Percentiles rank a stretch among this genome's conserved stretches.
phyloP scores from a whole-genome alignment of 2,797 vertebrate genomes.

The Tolypeutes matacus region DNA sequence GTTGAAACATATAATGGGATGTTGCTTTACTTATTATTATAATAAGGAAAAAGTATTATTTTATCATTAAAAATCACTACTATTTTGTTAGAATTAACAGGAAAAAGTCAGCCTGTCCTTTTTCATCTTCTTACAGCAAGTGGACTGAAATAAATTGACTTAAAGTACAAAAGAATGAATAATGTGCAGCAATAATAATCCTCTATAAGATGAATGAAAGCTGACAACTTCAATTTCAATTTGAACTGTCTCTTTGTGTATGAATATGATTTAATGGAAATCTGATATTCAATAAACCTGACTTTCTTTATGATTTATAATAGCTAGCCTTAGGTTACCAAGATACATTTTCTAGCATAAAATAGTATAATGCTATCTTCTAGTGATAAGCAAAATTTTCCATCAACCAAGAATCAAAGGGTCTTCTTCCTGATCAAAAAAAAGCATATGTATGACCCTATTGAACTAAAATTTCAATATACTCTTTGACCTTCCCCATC shows the following conservation, averaged over 20 bases:
- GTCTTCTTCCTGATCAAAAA: conserved; percentile 51
- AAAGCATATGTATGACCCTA: background rate
- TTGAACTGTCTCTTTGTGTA: conserved; percentile 76
- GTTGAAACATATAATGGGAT: conserved; percentile 57
- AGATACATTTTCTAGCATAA: conserved; percentile 41
- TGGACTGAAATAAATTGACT: conserved; percentile 80
- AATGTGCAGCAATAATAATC: conserved; percentile 77
- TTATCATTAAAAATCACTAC: conserved; percentile 57
- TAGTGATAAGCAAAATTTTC: conserved; percentile 60
- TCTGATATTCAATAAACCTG: conserved; percentile 74
- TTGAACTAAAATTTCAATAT: background rate
- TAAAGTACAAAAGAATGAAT: conserved; percentile 80
- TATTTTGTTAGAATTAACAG: conserved; percentile 71
- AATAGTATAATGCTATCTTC: background rate
- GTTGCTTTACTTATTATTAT: conserved; percentile 48
- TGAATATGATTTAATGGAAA: conserved; percentile 79
- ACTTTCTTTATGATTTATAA: conserved; percentile 80
- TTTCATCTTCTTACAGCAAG: conserved; percentile 72
- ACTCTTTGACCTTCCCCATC: accelerated
- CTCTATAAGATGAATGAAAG: conserved; percentile 79
- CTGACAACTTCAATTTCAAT: conserved; percentile 79
- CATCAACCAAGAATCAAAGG: conserved; percentile 45
- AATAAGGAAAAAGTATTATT: conserved; percentile 40
- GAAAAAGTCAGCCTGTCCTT: conserved; percentile 33
- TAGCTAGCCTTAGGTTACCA: conserved; percentile 62